These are phyloP conservation scores for Antitype chi DNA, from an alignment of 2,888 invertebrate genomes.

Conservation along the genomic window DNA sequence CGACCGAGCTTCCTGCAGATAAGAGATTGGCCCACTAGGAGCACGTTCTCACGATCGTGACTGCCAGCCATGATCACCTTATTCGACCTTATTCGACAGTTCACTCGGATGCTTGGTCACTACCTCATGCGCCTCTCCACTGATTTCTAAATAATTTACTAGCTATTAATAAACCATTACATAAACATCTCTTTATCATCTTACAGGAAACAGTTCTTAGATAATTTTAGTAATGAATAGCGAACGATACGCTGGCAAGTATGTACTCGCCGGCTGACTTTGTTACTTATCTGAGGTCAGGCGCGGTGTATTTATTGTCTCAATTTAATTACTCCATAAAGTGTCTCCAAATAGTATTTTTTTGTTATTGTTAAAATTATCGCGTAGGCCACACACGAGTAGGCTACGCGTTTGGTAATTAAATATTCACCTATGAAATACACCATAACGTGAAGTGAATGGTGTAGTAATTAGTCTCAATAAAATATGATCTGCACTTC, in stretches of 20 bases:
- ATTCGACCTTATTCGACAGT: constrained; percentile 32
- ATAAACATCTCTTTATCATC: constrained; percentile 75
- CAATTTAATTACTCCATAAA: constrained; percentile 74
- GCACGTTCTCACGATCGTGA: constrained; percentile 79
- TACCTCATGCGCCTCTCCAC: constrained; percentile 24
- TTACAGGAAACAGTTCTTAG: constrained; percentile 75
- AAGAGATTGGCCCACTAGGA: constrained; percentile 81
- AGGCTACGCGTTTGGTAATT: constrained; percentile 49
- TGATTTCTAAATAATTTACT: constrained; percentile 58
- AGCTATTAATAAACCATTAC: constrained; percentile 72
- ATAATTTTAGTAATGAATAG: constrained; percentile 76
- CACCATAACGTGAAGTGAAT: background rate
- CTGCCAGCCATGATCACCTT: constrained; percentile 48
- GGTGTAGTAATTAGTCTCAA: background rate
- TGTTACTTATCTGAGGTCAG: constrained; percentile 78
- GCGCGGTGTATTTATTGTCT: constrained; percentile 72
- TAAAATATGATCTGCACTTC: background rate
- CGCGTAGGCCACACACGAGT: constrained; percentile 59
- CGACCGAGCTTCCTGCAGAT: constrained; percentile 87
- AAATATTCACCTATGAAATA: constrained; percentile 26
- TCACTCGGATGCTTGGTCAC: constrained; percentile 31
- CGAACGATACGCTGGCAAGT: constrained; percentile 62
- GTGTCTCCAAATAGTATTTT: constrained; percentile 65
- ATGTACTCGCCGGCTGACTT: constrained; percentile 72
- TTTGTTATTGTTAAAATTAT: constrained; percentile 65